phyloP scores from a whole-genome alignment of 1,140 invertebrate genomes.

The Platorchestia sp. region DNA sequence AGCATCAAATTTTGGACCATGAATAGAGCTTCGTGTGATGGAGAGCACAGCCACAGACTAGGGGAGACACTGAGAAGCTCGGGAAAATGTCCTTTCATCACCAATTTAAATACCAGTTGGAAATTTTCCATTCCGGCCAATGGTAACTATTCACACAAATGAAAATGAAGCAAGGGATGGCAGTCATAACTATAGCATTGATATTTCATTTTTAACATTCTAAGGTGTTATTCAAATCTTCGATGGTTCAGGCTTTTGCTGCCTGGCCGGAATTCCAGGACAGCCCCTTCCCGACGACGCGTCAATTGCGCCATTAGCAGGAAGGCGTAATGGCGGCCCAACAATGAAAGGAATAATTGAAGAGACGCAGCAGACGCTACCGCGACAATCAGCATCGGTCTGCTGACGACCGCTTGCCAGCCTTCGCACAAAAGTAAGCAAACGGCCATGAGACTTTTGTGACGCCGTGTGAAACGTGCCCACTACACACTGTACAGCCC shows the following conservation, averaged over 20 bases:
- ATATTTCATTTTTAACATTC: neutral
- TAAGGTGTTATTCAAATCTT: neutral
- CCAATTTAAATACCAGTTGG: neutral
- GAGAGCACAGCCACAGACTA: neutral
- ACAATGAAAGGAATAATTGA: neutral
- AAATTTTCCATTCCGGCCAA: neutral
- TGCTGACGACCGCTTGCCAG: neutral
- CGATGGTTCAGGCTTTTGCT: neutral
- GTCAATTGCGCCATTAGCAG: neutral
- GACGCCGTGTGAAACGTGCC: neutral
- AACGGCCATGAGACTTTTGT: neutral
- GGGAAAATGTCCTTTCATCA: neutral
- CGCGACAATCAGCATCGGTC: neutral
- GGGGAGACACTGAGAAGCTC: neutral
- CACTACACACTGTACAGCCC: neutral
- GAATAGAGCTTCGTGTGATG: neutral
- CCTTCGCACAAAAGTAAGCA: neutral
- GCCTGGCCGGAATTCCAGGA: neutral
- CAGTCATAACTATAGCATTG: neutral
- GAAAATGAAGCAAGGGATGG: neutral
- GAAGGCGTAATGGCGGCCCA: neutral
- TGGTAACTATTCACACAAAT: neutral
- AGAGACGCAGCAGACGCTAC: neutral
- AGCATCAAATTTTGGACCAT: conserved; percentile 25
- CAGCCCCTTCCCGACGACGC: neutral